phyloP scores from a whole-genome alignment of 2,888 invertebrate genomes.

The Laspeyria flexula region DNA sequence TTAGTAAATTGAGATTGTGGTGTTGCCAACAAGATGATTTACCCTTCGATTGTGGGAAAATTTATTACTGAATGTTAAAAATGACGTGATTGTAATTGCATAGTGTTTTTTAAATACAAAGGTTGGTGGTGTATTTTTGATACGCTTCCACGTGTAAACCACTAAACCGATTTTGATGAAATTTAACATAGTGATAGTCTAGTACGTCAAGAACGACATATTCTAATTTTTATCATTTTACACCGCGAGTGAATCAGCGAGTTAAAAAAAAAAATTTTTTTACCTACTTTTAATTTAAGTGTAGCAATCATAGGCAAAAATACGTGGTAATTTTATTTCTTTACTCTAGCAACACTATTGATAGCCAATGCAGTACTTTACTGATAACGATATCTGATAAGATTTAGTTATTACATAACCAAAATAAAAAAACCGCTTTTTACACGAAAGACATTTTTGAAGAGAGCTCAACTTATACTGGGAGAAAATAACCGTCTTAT shows the following conservation, averaged over 20 bases:
- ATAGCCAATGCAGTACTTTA: constrained; percentile 33
- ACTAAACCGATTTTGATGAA: too few relatives aligned
- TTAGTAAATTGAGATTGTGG: constrained; percentile 31
- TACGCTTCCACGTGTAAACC: too few relatives aligned
- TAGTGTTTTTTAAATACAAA: too few relatives aligned
- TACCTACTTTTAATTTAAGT: not conserved
- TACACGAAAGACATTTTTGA: not conserved
- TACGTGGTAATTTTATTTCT: not conserved
- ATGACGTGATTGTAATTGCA: too few relatives aligned
- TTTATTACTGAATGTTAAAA: not conserved
- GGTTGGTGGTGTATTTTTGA: too few relatives aligned
- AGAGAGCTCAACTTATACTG: constrained; percentile 6
- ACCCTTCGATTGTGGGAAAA: constrained; percentile 3
- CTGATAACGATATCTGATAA: constrained; percentile 42
- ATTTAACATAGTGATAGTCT: too few relatives aligned
- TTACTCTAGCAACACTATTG: constrained; percentile 27
- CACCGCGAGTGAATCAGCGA: too few relatives aligned
- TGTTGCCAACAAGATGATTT: constrained; percentile 19
- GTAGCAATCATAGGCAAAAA: not conserved
- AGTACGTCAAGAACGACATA: too few relatives aligned
- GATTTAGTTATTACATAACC: constrained; percentile 19
- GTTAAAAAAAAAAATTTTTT: too few relatives aligned
- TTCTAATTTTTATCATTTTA: too few relatives aligned
- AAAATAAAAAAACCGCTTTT: constrained; percentile 12
- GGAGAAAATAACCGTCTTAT: constrained; percentile 1